A percentile compares a stretch with the other conserved stretches of the same genome.
These are phyloP conservation scores for Pitangus sulphuratus DNA, from an alignment of 2,797 vertebrate species.

Conservation along the genomic window DNA sequence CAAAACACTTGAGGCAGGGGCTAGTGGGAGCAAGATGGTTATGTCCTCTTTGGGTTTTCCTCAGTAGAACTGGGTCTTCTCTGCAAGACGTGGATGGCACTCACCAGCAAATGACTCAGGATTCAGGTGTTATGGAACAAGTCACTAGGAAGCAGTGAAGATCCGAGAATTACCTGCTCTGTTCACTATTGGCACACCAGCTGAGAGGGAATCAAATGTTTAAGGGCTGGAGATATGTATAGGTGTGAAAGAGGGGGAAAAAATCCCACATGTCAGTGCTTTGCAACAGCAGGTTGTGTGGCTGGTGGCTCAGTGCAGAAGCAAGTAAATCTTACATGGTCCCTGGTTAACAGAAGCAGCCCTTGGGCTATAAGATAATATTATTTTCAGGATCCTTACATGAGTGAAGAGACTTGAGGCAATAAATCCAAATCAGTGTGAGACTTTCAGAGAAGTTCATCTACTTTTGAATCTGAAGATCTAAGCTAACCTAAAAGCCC, in stretches of 20 bases:
- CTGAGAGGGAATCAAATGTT: background rate
- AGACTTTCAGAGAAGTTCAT: background rate
- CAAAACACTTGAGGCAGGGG: background rate
- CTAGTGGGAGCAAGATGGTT: background rate
- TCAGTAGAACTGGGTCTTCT: background rate
- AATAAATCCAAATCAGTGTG: background rate
- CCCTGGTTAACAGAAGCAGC: background rate
- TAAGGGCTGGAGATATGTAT: background rate
- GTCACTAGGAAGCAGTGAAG: background rate
- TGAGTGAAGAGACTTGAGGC: background rate
- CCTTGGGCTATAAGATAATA: background rate
- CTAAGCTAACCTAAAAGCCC: background rate
- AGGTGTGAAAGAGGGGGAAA: background rate
- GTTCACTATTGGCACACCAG: background rate
- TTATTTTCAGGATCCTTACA: background rate
- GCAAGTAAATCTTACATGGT: background rate
- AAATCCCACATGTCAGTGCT: background rate
- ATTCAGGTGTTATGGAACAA: background rate
- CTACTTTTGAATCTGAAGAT: constrained; percentile 11
- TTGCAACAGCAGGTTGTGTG: background rate
- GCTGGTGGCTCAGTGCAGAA: background rate
- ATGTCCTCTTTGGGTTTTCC: background rate
- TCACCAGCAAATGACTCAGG: background rate
- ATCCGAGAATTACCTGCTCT: background rate
- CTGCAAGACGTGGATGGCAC: background rate